Conservation (phyloP, 2,113 vertebrate genomes). For the Embiotoca jacksoni region DNA sequence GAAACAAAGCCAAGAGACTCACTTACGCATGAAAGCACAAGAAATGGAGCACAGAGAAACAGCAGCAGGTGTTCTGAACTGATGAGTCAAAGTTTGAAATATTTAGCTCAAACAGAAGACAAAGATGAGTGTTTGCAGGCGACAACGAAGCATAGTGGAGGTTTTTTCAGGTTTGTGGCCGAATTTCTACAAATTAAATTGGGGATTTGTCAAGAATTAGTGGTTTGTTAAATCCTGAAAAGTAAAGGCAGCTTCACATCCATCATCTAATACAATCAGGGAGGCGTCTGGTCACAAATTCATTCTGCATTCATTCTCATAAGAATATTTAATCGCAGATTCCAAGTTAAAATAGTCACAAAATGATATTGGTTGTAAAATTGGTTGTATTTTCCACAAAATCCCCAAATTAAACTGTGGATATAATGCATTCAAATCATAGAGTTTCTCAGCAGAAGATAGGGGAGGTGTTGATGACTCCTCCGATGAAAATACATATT, state of each 20-base stretch:
- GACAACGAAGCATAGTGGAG: not conserved
- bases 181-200: not conserved
- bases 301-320: slow-evolving; percentile 5
- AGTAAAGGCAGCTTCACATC: not conserved
- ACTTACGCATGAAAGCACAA: slow-evolving; percentile 7
- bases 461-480: not conserved
- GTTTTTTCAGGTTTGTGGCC: not conserved
- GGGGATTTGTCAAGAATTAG: not conserved
- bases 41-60: slow-evolving; percentile 5
- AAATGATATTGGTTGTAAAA: not conserved
- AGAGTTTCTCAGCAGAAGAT: not conserved
- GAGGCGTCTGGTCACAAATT: not conserved
- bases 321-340: not conserved
- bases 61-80: slow-evolving; percentile 16
- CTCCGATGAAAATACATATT: not conserved
- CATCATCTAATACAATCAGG: not conserved
- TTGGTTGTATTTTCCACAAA: not conserved
- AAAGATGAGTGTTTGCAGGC: slow-evolving; percentile 11
- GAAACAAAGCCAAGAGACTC: slow-evolving; percentile 15
- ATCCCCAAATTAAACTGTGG: not conserved
- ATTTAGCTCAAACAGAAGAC: slow-evolving; percentile 25
- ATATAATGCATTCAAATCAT: not conserved
- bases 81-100: slow-evolving; percentile 23
- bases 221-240: not conserved
- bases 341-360: not conserved